Conservation (phyloP, 2,888 invertebrate genomes). For the Leptinotarsa rubiginosa region DNA sequence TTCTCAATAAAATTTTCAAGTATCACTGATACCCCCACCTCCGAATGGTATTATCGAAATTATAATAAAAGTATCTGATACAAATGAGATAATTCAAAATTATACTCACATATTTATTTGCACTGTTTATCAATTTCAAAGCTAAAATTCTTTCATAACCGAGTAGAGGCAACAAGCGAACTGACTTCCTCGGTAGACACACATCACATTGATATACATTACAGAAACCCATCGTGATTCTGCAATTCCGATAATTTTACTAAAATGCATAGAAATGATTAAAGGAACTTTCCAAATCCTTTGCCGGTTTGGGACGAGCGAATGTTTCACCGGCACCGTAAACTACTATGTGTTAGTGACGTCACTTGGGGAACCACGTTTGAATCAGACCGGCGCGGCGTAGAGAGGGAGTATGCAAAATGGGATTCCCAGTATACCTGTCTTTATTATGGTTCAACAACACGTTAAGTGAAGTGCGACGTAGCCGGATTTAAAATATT, state of each 20-base stretch:
- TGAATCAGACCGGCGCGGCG: conserved; percentile 7
- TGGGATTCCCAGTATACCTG: conserved; percentile 42
- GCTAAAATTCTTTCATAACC: conserved; percentile 34
- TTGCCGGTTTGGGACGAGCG: conserved; percentile 42
- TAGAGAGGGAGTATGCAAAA: conserved; percentile 22
- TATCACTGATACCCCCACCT: too few relatives aligned
- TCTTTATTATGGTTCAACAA: conserved; percentile 12
- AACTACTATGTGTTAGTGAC: conserved; percentile 33
- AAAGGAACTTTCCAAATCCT: conserved; percentile 51
- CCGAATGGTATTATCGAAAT: not conserved
- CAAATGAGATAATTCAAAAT: not conserved
- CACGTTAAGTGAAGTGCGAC: not conserved
- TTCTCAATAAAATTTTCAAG: too few relatives aligned
- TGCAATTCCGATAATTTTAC: conserved; percentile 45
- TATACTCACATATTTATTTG: conserved; percentile 34
- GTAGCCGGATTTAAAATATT: conserved; percentile 23
- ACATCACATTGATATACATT: conserved; percentile 43
- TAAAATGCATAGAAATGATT: conserved; percentile 49
- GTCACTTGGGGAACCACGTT: conserved; percentile 41
- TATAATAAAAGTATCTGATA: not conserved
- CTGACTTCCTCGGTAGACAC: conserved; percentile 36
- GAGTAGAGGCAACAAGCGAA: conserved; percentile 32
- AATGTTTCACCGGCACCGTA: conserved; percentile 20
- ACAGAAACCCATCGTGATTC: conserved; percentile 36
- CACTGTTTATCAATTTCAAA: conserved; percentile 33